These are phyloP conservation scores for Graphium colonna DNA, from an alignment of 2,888 invertebrate species.

Conservation along the genomic window DNA sequence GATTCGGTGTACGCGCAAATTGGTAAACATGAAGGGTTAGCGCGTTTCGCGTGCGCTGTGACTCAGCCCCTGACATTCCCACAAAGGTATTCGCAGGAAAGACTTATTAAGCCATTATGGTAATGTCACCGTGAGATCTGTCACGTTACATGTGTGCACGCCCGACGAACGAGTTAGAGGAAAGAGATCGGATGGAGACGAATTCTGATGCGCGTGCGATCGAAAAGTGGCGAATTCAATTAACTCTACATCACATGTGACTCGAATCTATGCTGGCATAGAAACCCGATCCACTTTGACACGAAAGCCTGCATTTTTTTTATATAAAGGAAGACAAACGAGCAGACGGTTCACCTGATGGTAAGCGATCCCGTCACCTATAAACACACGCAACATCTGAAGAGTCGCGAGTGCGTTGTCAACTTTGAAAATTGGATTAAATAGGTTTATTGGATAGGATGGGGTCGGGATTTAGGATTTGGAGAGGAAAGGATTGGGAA, in stretches of 20 bases:
- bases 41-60: slow-evolving; percentile 51
- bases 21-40: slow-evolving; percentile 50
- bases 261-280: slow-evolving; percentile 65
- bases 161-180: not conserved
- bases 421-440: too few relatives aligned
- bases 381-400: too few relatives aligned
- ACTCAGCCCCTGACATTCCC: slow-evolving; percentile 66
- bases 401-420: too few relatives aligned
- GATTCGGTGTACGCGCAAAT: slow-evolving; percentile 36
- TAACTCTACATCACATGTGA: slow-evolving; percentile 53
- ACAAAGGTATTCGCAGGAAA: slow-evolving; percentile 68
- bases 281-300: slow-evolving; percentile 71
- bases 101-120: slow-evolving; percentile 61
- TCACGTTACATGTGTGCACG: slow-evolving; percentile 13
- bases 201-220: slow-evolving; percentile 27
- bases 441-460: too few relatives aligned
- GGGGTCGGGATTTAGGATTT: too few relatives aligned
- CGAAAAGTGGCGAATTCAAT: slow-evolving; percentile 48
- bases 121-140: slow-evolving; percentile 64
- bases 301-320: slow-evolving; percentile 55
- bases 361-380: too few relatives aligned
- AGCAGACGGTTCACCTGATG: too few relatives aligned
- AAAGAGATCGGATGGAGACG: slow-evolving; percentile 39
- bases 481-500: too few relatives aligned
- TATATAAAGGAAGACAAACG: too few relatives aligned